Evolutionary conservation across 2,888 invertebrate species (phyloP), one percentile per base, ranked within the genome.

Genomic region (Hypercompe scribonia): DNA sequence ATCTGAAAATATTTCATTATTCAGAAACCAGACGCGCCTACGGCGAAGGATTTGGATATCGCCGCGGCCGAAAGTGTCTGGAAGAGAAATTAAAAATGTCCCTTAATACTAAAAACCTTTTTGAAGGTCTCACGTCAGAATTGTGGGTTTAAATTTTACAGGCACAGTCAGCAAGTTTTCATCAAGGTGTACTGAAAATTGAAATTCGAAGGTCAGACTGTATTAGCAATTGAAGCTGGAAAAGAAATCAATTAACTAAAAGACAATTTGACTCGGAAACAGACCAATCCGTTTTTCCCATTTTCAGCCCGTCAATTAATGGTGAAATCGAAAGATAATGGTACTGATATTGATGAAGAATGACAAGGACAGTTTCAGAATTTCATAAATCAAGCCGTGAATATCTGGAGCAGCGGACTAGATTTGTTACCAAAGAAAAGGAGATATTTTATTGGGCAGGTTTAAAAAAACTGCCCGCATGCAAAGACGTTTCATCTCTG

Each of bases 391-490:
- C 86, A 81, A 86, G 82, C 21, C 36, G 68, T 34, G 68, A 68
- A 68, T 68, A 68, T 68, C 18, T 54, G 81, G 84, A 81, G 42
- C 80, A 81, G 74, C 81, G 81, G 80, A 85, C 80, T 83, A 73
- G 70, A 69, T 78, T 65, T 65, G 11, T 76, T 81, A 81, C 69
- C 73, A 82, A 74, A 79, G 77, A 87, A 84, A 70, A 86, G 74
- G 80, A 84, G 66, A 80, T 84, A 78, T 87, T 85, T 86, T 75
- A 84, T 77, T 87, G 87, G 85, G 82, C 82, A 78, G 72, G 78
- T 79, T 80, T 78, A 78, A 81, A 61, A 84, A 85, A 65, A 24
- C 34, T 65, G 7, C 64, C 64, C 18, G 78, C 76, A 80, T 72
- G 78, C 76, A 71, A 82, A 65, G 65, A 65, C 24, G 24, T 65